phyloP scores from a whole-genome alignment of 2,113 vertebrate genomes.

The Scartelaos histophorus region DNA sequence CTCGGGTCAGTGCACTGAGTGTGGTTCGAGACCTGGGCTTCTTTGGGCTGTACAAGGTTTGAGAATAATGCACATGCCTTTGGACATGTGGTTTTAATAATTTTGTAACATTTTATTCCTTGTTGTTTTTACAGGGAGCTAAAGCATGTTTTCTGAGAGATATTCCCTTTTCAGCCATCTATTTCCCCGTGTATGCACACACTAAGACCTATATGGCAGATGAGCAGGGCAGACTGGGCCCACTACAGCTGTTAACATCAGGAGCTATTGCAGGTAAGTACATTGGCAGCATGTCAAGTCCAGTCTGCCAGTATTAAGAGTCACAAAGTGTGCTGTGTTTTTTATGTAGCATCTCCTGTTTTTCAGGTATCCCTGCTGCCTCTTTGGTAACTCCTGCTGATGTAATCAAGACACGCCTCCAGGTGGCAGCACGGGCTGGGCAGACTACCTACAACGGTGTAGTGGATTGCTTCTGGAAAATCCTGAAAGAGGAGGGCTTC shows the following conservation, averaged over 20 bases:
- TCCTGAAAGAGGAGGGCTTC: constrained; percentile 90
- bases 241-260: constrained; percentile 91
- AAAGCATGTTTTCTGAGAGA: constrained; percentile 99
- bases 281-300: not conserved
- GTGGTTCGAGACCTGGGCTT: constrained; percentile 93
- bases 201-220: constrained; percentile 87
- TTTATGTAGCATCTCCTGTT: not conserved
- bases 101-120: constrained; percentile 1
- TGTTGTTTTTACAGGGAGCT: constrained; percentile 81
- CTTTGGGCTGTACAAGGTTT: constrained; percentile 97
- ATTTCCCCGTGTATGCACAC: constrained; percentile 97
- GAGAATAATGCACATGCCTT: not conserved
- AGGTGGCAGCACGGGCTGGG: constrained; percentile 94
- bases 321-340: not conserved
- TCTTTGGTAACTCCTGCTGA: constrained; percentile 97
- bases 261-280: constrained; percentile 94
- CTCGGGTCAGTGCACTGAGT: constrained; percentile 89
- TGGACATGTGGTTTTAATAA: not conserved
- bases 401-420: constrained; percentile 98
- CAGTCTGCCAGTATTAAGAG: not conserved
- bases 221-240: constrained; percentile 86
- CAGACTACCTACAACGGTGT: constrained; percentile 94
- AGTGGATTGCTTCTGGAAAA: constrained; percentile 93
- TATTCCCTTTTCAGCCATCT: constrained; percentile 99
- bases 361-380: constrained; percentile 92